Evolutionary conservation across 2,113 vertebrate genomes (phyloP), one percentile per base, ranked within the genome.

Genomic region (Asarcornis scutulata): DNA sequence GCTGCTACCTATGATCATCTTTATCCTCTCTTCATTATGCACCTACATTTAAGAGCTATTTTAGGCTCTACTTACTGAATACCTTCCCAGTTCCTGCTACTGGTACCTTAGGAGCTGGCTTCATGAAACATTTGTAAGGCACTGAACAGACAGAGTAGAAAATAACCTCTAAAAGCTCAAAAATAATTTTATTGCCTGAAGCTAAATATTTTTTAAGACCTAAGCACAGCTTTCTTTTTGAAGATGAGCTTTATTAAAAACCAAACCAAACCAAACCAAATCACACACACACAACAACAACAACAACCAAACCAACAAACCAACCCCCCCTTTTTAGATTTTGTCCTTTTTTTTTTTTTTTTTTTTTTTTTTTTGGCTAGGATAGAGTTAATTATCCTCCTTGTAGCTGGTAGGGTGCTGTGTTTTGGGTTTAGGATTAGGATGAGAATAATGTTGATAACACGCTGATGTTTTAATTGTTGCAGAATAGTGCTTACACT

Each of bases 1-100:
- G 89, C 96, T 96, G 95, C 94, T 93, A 34, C 86, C 89, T 91
- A 44, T 46, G 77, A 94, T 89, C 83, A 87, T 78, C 77, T 69
- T 88, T 76, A 85, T 87, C 90, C 83, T 58, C 95, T 79, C 95
- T 94, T 88, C 88, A 91, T 90, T 97, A 76, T 93, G 92, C 71
- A 96, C 96, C 97, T 80, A 83, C 22, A 69, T 96, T 86, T 87
- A 93, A 96, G 56, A 89, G 83, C 86, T 95, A 97, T 95, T 97
- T 92, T 94, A 92, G 40, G 90, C 17, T 7, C 56, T 95, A 76
- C 44, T 76, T 93, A 76, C 83, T 96, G 95, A 95, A 93, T 27
- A 74, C 38, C 48, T 94, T 96, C 73, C 66, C 79, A 93, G 78
- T n/a, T 88, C 59, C 71, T 92, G 93, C 92, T 94, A 66, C 91